These are phyloP conservation scores for Poecilia velifera DNA, from an alignment of 2,797 vertebrate species.

Conservation along the genomic window DNA sequence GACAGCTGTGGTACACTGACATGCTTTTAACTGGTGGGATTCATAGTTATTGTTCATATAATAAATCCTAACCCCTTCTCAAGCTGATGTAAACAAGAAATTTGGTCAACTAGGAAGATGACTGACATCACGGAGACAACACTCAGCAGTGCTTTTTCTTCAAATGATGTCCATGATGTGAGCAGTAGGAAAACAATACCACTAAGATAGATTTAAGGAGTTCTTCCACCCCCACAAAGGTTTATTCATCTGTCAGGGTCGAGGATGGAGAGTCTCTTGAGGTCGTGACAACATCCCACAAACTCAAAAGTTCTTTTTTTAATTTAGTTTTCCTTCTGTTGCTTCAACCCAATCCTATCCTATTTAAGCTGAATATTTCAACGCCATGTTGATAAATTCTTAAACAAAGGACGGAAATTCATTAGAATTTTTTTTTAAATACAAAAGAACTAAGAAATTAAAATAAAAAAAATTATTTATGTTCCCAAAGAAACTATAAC, in stretches of 20 bases:
- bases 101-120: conserved; percentile 72
- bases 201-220: conserved; percentile 19
- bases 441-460: too few relatives aligned
- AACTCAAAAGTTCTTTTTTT: conserved; percentile 14
- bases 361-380: neutral
- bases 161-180: conserved; percentile 21
- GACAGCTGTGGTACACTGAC: conserved; percentile 3
- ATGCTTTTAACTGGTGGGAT: neutral
- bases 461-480: neutral
- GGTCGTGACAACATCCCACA: neutral
- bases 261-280: conserved; percentile 26
- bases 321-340: neutral
- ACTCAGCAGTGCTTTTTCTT: conserved; percentile 31
- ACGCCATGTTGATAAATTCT: too few relatives aligned
- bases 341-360: neutral
- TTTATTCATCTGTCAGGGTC: conserved; percentile 66
- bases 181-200: conserved; percentile 41
- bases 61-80: conserved; percentile 37
- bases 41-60: neutral
- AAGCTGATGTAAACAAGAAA: conserved; percentile 68
- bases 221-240: conserved; percentile 32
- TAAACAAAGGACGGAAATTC: too few relatives aligned
- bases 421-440: too few relatives aligned
- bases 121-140: conserved; percentile 53
- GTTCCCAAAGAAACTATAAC: neutral